These are phyloP conservation scores for Prionailurus viverrinus DNA, from an alignment of 2,113 vertebrate genomes.

Conservation along the genomic window DNA sequence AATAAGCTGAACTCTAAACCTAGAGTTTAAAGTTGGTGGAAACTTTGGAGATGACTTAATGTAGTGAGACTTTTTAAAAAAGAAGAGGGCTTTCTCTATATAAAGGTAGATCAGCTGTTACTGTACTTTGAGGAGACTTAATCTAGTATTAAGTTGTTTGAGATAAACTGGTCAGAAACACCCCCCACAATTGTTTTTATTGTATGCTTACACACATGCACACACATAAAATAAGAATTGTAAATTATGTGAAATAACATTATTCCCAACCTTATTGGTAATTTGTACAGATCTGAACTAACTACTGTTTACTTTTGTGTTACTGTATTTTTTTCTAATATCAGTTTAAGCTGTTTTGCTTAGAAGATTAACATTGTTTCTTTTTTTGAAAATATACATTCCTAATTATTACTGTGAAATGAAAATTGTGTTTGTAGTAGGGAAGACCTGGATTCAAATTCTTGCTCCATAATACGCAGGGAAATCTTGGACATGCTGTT, in stretches of 20 bases:
- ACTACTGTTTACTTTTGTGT: neutral
- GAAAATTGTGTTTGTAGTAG: constrained; percentile 16
- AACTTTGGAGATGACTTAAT: neutral
- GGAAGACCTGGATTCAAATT: neutral
- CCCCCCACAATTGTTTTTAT: neutral
- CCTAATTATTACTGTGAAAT: constrained; percentile 12
- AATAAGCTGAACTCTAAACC: neutral
- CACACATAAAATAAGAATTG: neutral
- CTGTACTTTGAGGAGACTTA: constrained; percentile 10
- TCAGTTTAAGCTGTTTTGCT: constrained; percentile 3
- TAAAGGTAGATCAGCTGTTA: neutral
- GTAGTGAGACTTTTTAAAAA: neutral
- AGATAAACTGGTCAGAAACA: neutral
- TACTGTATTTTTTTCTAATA: neutral
- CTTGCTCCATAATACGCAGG: neutral
- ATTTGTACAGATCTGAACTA: neutral
- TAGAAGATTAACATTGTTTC: neutral
- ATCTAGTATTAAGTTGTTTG: neutral
- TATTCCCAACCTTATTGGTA: neutral
- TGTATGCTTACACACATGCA: neutral
- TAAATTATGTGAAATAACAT: neutral
- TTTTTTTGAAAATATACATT: constrained; percentile 7
- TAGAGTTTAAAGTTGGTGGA: constrained; percentile 6
- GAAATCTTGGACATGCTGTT: neutral
- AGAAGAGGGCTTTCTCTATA: neutral